Base-by-base conservation (phyloP, 2,113 vertebrate species). In the Vulpes lagopus region DNA sequence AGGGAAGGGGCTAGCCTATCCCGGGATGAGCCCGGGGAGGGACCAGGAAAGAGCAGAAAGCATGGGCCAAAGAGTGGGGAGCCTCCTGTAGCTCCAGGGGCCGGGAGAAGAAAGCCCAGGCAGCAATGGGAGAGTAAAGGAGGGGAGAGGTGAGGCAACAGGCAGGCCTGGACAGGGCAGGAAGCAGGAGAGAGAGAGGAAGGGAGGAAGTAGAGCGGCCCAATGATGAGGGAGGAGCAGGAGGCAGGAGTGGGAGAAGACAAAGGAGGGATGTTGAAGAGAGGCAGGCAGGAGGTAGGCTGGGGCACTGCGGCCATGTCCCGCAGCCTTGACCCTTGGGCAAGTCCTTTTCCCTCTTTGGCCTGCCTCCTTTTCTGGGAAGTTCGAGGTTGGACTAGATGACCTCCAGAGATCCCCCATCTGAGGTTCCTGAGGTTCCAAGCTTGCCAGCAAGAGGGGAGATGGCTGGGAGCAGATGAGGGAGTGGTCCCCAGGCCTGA, bases 151-250 rank as follows among this genome's bases (percentile, higher is more conserved):
- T 97, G 97, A 98, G 97, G 97, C 53, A 8, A 96, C 79, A 97
- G 98, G 96, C 98, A 98, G 96, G 98, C 96, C 98, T 96, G 97
- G 98, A 96, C 97, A 98, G 96, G 79, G 96, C 95, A 94, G 64
- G 23, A 53, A 86, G 94, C 95, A 97, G 90, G 94, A 96, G 30
- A 73, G 20, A 83, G 96, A 97, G 94, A 96, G 98, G 94, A 98
- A 97, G 93, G 93, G 87, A 97, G 96, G 92, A 94, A 49, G 87
- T 95, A 92, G 96, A 98, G 92, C 94, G 92, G 97, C 96, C 90
- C 85, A 73, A 19, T 5, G 22, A 73, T 80, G 57, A 53, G 71
- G 65, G 92, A 60, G 67, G 86, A 49, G 60, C 4, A 14, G 74
- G 25, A 51, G 73, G 74, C 19, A 15, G 71, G 49, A 84, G 88